Evolutionary conservation across 1,140 invertebrate species (phyloP).

Genomic region (Holcopasites calliopsidis): DNA sequence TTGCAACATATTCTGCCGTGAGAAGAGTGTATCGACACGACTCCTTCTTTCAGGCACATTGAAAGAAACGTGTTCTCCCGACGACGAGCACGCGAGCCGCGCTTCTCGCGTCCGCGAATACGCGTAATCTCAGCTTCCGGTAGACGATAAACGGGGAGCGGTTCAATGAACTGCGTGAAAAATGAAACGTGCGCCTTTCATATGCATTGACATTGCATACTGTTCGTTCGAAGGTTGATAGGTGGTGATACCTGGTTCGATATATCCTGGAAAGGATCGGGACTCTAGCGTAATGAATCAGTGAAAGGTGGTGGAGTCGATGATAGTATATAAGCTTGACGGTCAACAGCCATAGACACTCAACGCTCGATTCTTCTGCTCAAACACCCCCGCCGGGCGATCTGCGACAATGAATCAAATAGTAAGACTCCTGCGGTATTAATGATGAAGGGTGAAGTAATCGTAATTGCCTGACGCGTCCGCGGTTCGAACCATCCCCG

Average conservation of each 20-base stretch:
- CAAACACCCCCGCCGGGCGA: constrained; percentile 27
- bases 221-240: constrained; percentile 17
- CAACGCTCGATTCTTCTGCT: constrained; percentile 62
- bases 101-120: constrained; percentile 4
- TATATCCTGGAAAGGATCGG: constrained; percentile 47
- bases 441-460: not conserved
- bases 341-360: constrained; percentile 51
- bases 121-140: constrained; percentile 30
- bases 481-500: not conserved
- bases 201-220: constrained; percentile 17
- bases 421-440: constrained; percentile 62
- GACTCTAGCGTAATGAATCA: constrained; percentile 42
- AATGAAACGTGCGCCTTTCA: constrained; percentile 34
- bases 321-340: constrained; percentile 74
- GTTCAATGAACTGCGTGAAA: constrained; percentile 38
- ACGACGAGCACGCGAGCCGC: not conserved
- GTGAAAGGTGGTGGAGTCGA: constrained; percentile 75
- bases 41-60: too few species aligned
- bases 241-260: constrained; percentile 1
- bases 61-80: not conserved
- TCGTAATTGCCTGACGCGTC: not conserved
- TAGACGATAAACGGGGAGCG: not conserved
- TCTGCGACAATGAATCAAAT: constrained; percentile 66
- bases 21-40: not conserved
- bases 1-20: not conserved